Conservation (phyloP, 2,888 invertebrate genomes). For the Piscicola geometra region DNA sequence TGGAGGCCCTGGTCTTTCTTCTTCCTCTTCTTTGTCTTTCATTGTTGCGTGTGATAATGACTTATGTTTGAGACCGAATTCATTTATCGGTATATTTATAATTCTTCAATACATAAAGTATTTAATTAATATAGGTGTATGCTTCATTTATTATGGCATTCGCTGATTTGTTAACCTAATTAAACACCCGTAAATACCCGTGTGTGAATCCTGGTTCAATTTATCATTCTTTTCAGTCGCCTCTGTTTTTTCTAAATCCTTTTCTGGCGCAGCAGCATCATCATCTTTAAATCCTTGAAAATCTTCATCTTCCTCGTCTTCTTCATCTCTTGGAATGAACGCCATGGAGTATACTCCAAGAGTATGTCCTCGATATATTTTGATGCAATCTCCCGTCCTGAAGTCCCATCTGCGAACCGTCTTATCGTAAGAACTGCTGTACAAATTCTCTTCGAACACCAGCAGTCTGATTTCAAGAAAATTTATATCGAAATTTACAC, state of each 20-base stretch:
- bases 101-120: no score
- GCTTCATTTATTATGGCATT: no score
- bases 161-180: no score
- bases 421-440: conserved; percentile 55
- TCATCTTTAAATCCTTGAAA: conserved; percentile 3
- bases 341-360: conserved; percentile 59
- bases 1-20: background rate
- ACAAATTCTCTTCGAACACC: conserved; percentile 55
- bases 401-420: conserved; percentile 58
- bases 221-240: no score
- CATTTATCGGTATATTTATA: no score
- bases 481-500: no score
- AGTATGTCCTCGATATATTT: conserved; percentile 57
- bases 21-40: background rate
- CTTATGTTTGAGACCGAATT: no score
- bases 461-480: conserved; percentile 6
- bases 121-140: no score
- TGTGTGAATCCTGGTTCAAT: no score
- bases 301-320: conserved; percentile 44
- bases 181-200: no score
- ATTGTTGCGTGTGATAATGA: background rate
- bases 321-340: conserved; percentile 57
- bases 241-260: background rate
- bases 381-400: conserved; percentile 55
- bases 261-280: background rate